A percentile compares a stretch with the other conserved stretches of the same genome.
phyloP scores from a whole-genome alignment of 2,888 invertebrate species.

The Slavum lentiscoides region DNA sequence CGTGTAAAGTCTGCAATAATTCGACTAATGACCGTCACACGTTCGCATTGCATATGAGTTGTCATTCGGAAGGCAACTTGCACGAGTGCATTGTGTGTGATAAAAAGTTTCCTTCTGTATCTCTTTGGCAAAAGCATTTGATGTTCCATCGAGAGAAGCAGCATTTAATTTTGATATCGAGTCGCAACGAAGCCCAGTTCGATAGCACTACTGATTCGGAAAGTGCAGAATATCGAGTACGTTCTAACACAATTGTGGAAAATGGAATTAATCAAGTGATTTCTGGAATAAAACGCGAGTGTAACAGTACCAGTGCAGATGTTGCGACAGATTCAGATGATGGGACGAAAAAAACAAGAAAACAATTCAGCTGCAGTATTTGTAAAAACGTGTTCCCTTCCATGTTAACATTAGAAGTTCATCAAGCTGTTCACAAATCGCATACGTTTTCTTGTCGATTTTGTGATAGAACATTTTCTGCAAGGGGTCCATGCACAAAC shows the following conservation, averaged over 20 bases:
- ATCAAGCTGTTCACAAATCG: conserved; percentile 1
- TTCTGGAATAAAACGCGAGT: not conserved
- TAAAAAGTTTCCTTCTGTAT: not conserved
- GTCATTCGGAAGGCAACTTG: not conserved
- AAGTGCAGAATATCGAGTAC: not conserved
- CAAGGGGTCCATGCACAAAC: not conserved
- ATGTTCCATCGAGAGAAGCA: conserved; percentile 16
- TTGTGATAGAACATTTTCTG: conserved; percentile 4
- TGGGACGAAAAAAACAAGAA: not conserved
- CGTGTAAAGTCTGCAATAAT: conserved; percentile 24
- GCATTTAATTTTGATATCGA: not conserved
- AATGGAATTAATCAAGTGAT: not conserved
- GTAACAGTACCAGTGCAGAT: not conserved
- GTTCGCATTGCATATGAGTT: conserved; percentile 33
- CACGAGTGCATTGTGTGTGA: conserved; percentile 33
- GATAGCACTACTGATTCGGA: not conserved
- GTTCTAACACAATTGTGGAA: not conserved
- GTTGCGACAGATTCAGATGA: too few relatives aligned
- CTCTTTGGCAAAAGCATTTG: conserved; percentile 20
- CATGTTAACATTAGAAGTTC: not conserved
- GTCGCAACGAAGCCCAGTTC: not conserved
- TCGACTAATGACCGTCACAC: conserved; percentile 16
- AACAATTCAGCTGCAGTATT: not conserved
- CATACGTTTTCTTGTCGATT: not conserved
- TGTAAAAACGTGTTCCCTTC: not conserved